Evolutionary conservation across 1,140 invertebrate genomes (phyloP).

Genomic region (Chelonus insularis): DNA sequence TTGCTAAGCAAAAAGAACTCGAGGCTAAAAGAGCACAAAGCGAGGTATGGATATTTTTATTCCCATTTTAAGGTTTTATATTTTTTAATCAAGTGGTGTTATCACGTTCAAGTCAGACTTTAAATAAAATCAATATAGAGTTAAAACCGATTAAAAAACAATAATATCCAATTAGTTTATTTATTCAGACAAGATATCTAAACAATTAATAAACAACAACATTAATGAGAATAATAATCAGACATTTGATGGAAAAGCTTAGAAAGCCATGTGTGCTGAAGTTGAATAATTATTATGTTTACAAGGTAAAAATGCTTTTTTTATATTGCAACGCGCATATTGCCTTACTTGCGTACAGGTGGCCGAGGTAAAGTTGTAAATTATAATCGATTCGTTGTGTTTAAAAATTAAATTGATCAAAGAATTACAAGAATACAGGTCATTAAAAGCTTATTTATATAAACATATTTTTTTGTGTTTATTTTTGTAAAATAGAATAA

Average conservation of each 20-base stretch:
- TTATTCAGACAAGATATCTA: neutral
- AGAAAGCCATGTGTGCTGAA: neutral
- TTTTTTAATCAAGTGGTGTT: neutral
- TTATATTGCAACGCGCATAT: conserved; percentile 4
- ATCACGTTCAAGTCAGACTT: neutral
- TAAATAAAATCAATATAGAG: no score
- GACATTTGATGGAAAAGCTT: neutral
- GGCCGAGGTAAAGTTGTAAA: neutral
- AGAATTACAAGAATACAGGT: no score
- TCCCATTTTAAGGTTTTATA: neutral
- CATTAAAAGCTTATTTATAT: no score
- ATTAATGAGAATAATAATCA: neutral
- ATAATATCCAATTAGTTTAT: neutral
- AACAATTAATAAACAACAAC: neutral
- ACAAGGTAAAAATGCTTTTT: neutral
- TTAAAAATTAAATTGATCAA: no score
- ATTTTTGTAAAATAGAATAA: no score
- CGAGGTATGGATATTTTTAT: conserved; percentile 69
- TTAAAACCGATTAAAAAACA: neutral
- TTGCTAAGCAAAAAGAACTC: conserved; percentile 93
- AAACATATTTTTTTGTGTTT: no score
- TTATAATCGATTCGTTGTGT: neutral
- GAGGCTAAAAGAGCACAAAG: conserved; percentile 93
- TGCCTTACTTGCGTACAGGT: neutral
- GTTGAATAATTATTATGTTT: no score